Evolutionary conservation across 1,140 invertebrate genomes (phyloP).

Genomic region (Laupala kohalensis): DNA sequence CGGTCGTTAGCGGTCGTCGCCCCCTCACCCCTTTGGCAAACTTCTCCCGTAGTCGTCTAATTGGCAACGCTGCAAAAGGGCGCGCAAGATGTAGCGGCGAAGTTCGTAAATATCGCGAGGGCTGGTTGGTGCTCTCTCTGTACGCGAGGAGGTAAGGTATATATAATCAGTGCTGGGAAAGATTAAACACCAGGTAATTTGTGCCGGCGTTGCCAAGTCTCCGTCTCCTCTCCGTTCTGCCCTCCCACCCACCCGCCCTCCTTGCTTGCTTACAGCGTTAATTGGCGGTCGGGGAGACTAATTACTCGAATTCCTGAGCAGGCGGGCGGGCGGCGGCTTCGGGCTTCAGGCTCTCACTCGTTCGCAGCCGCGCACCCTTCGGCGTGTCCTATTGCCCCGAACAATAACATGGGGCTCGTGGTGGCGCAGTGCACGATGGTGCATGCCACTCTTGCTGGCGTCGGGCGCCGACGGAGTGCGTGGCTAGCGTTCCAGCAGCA

Average conservation of each 20-base stretch:
- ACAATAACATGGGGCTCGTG: slow-evolving; percentile 2
- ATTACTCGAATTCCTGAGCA: slow-evolving; percentile 12
- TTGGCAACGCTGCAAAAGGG: not conserved
- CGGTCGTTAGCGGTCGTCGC: not conserved
- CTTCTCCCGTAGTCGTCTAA: no score
- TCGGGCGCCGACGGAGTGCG: not conserved
- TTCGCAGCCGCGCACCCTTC: no score
- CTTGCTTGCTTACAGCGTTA: slow-evolving; percentile 7
- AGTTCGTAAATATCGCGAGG: not conserved
- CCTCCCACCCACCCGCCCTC: no score
- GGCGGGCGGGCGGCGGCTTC: not conserved
- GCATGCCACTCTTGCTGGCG: not conserved
- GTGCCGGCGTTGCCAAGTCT: slow-evolving; percentile 11
- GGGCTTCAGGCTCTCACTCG: no score
- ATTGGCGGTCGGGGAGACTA: slow-evolving; percentile 11
- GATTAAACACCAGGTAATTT: slow-evolving; percentile 13
- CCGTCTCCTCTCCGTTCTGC: no score
- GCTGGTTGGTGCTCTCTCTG: not conserved
- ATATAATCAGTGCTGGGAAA: slow-evolving; percentile 8
- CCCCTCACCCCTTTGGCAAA: no score
- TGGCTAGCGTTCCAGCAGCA: not conserved
- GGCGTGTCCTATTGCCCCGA: not conserved
- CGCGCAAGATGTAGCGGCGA: not conserved
- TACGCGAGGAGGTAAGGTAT: not conserved
- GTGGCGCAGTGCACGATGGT: no score